A percentile compares a stretch with the other conserved stretches of the same genome.
Conservation (phyloP, 2,888 invertebrate genomes). For the Stenichneumon culpator region DNA sequence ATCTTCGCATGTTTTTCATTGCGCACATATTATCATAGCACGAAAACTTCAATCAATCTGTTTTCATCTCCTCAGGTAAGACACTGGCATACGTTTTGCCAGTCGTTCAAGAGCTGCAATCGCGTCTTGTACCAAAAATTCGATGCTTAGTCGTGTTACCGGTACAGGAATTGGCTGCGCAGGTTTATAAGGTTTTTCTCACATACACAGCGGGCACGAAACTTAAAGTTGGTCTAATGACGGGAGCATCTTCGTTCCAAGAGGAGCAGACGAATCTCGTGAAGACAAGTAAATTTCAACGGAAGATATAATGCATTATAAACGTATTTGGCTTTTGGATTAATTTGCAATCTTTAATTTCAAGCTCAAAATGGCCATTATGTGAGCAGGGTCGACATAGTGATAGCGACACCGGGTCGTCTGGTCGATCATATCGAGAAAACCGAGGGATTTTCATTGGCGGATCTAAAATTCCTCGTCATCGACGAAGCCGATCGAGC, state of each 20-base stretch:
- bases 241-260: slow-evolving; percentile 89
- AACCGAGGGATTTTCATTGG: slow-evolving; percentile 92
- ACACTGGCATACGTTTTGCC: slow-evolving; percentile 98
- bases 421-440: slow-evolving; percentile 96
- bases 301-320: slow-evolving; percentile 69
- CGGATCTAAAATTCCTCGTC: slow-evolving; percentile 91
- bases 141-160: slow-evolving; percentile 96
- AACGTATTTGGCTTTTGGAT: slow-evolving; percentile 66
- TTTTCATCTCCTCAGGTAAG: slow-evolving; percentile 86
- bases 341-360: slow-evolving; percentile 46
- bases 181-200: slow-evolving; percentile 94
- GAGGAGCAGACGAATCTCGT: slow-evolving; percentile 90
- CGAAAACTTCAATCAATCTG: not conserved
- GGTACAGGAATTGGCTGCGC: slow-evolving; percentile 95
- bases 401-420: slow-evolving; percentile 97
- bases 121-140: slow-evolving; percentile 89
- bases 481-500: slow-evolving; percentile 99
- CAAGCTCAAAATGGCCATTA: slow-evolving; percentile 84
- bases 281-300: slow-evolving; percentile 76
- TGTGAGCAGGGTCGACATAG: slow-evolving; percentile 91
- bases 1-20: no score
- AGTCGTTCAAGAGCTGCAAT: slow-evolving; percentile 90
- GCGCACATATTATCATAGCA: no score
- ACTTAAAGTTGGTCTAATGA: slow-evolving; percentile 90
- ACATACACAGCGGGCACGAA: slow-evolving; percentile 89